Evolutionary conservation across 2,888 invertebrate species (phyloP), one percentile per base, ranked within the genome.

Genomic region (Microctonus hyperodae): DNA sequence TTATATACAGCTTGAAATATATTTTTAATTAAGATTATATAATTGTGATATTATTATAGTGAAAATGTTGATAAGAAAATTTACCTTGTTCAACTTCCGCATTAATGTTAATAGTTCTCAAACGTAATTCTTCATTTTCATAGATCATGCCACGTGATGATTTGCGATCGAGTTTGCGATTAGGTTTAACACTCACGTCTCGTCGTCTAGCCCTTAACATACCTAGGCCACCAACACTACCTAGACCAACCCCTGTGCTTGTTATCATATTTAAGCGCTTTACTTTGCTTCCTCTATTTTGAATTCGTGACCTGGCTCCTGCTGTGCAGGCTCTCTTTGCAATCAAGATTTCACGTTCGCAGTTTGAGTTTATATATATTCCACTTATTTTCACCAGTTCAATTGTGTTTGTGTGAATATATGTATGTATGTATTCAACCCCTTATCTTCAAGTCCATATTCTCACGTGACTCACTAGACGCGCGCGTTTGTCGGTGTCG

Each of bases 131-230:
- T 82, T 96, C 96, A 88, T 96, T 96, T 86, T 96, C 96, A 87
- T 93, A 95, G 76, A 95, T 91, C 94, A 95, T 95, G 73, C 95
- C 95, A 83, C 95, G 91, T 72, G 95, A 94, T 64, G 95, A 94
- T 85, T 94, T 94, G 80, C 94, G 90, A 87, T 96, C 95, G 87
- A 95, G 90, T 86, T 93, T 92, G 82, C 94, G 89, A 85, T 95
- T 95, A 73, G 94, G 94, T 83, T 95, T 95, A 87, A 93, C 89
- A 87, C 94, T 94, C 86, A 92, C 91, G 88, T 95, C 95, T 77
- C 92, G 90, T 80, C 94, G 89, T 77, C 94, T 88, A 83, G 94
- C 91, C 81, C 95, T 91, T 86, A 95, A 88, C 95, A 95, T 95
- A 84, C 79, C 81, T 0, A 73, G 78, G 2, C 83, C 83, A 48